A percentile compares a stretch with the other conserved stretches of the same genome.
Evolutionary conservation across 1,140 invertebrate species (phyloP).

Genomic region (Drosophila gunungcola): DNA sequence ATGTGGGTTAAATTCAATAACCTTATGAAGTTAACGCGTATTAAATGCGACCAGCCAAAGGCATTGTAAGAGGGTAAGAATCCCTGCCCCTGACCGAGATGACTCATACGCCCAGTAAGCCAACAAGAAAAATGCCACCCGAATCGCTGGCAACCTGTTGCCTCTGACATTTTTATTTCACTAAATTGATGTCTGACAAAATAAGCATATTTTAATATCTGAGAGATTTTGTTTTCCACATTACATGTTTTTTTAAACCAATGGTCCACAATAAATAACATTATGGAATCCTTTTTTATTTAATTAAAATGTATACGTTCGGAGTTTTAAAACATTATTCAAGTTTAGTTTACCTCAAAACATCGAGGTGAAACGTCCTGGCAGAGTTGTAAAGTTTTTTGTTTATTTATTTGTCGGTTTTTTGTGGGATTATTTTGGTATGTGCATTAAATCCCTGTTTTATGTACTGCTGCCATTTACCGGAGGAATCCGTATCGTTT

Average conservation of each 20-base stretch:
- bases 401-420: background rate
- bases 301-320: no score
- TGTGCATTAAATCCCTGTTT: slow-evolving; percentile 21
- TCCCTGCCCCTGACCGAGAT: slow-evolving; percentile 12
- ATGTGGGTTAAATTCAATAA: slow-evolving; percentile 65
- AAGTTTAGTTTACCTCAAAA: background rate
- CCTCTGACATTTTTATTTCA: slow-evolving; percentile 29
- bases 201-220: slow-evolving; percentile 1
- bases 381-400: slow-evolving; percentile 8
- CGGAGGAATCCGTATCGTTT: slow-evolving; percentile 28
- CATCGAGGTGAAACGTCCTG: background rate
- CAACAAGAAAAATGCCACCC: slow-evolving; percentile 1
- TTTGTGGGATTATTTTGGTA: slow-evolving; percentile 21
- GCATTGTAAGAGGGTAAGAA: slow-evolving; percentile 12
- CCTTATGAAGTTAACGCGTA: slow-evolving; percentile 73
- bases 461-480: slow-evolving; percentile 23
- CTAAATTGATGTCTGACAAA: slow-evolving; percentile 23
- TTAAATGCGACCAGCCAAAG: slow-evolving; percentile 54
- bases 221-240: background rate
- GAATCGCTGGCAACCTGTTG: slow-evolving; percentile 53
- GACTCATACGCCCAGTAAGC: slow-evolving; percentile 39
- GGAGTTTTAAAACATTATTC: background rate
- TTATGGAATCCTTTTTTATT: no score
- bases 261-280: background rate
- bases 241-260: background rate